Percentiles rank a stretch among this genome's conserved stretches.
These are phyloP conservation scores for Lissocephala sabroskyi DNA, from an alignment of 2,888 invertebrate species.

Conservation along the genomic window DNA sequence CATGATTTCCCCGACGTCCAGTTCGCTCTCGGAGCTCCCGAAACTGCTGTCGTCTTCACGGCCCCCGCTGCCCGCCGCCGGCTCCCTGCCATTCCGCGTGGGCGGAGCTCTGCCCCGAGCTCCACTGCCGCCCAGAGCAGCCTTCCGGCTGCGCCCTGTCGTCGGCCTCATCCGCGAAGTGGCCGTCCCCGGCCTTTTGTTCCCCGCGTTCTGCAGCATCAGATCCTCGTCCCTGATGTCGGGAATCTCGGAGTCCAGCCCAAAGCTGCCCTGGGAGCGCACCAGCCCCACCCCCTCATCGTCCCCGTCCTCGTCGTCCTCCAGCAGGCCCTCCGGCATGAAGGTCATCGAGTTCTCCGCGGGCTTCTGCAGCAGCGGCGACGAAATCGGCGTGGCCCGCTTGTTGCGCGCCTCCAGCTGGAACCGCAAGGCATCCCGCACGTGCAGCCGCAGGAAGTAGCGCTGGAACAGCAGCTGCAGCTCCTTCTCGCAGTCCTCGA, in stretches of 20 bases:
- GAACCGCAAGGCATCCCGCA: constrained; percentile 89
- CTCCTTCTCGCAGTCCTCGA: constrained; percentile 89
- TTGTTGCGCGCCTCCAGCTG: constrained; percentile 76
- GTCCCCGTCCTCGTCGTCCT: constrained; percentile 65
- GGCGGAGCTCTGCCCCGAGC: not conserved
- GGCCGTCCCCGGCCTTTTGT: constrained; percentile 52
- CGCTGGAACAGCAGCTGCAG: constrained; percentile 87
- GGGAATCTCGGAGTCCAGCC: constrained; percentile 61
- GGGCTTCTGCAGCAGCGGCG: constrained; percentile 65
- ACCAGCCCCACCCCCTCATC: constrained; percentile 10
- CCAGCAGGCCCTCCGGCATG: constrained; percentile 69
- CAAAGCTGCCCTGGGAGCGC: constrained; percentile 28
- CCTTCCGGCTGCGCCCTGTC: constrained; percentile 67
- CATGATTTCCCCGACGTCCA: constrained; percentile 64
- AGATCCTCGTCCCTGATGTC: constrained; percentile 65
- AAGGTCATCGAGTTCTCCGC: constrained; percentile 68
- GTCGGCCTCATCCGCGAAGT: constrained; percentile 66
- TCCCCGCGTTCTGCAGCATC: constrained; percentile 27
- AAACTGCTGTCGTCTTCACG: constrained; percentile 69
- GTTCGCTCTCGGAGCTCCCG: constrained; percentile 70
- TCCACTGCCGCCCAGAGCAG: constrained; percentile 9
- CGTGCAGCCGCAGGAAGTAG: constrained; percentile 90
- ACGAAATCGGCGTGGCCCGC: constrained; percentile 54
- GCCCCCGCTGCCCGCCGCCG: constrained; percentile 31
- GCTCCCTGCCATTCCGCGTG: constrained; percentile 26